Evolutionary conservation across 1,140 invertebrate species (phyloP), one percentile per base, ranked within the genome.

Genomic region (Trichonephila clavipes): DNA sequence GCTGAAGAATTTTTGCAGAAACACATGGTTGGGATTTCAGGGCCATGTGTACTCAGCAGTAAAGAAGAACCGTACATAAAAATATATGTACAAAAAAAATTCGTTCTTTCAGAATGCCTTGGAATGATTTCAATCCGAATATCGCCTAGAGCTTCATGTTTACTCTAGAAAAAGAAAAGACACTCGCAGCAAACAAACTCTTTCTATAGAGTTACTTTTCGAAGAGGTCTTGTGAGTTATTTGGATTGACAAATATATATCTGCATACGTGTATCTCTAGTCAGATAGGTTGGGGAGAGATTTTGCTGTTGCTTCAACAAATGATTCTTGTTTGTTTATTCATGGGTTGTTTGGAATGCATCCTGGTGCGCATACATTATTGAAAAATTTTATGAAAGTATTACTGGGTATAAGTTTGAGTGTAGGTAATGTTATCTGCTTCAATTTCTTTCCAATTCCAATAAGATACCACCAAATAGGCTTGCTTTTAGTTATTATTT

Each of bases 111-210:
- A 77, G 66, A 69, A 51, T 51, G 51, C 51, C 51, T 3, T 10
- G 62, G 21, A 64, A 21, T 28, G 72, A 77, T 77, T 77, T 77
- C 72, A 77, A 77, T 77, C 72, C 72, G 28, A 40, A 16, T 28
- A 77, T 34, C 72, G 72, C 72, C 72, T 18, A 16, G 28, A 28
- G 72, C 24, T 16, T 77, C 28, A 18, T 77, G 28, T 77, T 77
- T 77, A 40, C 28, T 40, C 16, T 18, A 18, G 2, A 28, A 64
- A 24, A 19, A 40, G 28, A 77, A 77, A 77, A 40, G 28, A 34
- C 66, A 34, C 28, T 18, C 72, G 16, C 14, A 19, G 66, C 66
- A 77, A 40, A 34, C 72, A 34, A 34, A 40, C 24, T 77, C 14
- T 40, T 40, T 19, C 24, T 34, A 77, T 19, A 40, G 69, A 24